Conservation (phyloP, 2,888 invertebrate genomes). For the Seira sanloemensis region DNA sequence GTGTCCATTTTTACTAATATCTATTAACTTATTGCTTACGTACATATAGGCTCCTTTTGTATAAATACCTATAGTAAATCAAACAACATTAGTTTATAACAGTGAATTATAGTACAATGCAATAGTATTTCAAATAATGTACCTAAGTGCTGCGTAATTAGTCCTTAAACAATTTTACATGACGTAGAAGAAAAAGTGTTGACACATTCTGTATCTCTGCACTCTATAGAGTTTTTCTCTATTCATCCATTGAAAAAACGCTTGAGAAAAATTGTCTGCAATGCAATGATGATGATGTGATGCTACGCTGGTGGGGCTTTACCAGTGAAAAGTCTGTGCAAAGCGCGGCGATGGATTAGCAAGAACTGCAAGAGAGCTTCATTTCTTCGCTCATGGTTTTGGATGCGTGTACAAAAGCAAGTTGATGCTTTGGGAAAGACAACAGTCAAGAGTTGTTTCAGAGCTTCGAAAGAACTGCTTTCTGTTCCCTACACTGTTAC, state of each 20-base stretch:
- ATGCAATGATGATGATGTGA: neutral
- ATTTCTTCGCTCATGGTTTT: slow-evolving; percentile 10
- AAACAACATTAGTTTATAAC: too few species aligned
- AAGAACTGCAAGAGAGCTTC: slow-evolving; percentile 23
- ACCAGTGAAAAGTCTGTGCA: slow-evolving; percentile 53
- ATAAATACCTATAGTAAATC: too few species aligned
- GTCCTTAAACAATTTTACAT: too few species aligned
- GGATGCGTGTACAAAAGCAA: slow-evolving; percentile 51
- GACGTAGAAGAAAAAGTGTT: too few species aligned
- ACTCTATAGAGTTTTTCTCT: too few species aligned
- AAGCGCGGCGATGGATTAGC: slow-evolving; percentile 35
- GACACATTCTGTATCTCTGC: too few species aligned
- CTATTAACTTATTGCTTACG: too few species aligned
- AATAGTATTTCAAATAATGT: too few species aligned
- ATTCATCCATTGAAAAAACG: neutral
- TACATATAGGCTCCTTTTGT: too few species aligned
- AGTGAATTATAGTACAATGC: too few species aligned
- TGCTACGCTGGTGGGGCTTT: neutral
- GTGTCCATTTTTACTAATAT: too few species aligned
- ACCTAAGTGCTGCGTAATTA: too few species aligned
- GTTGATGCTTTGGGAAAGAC: slow-evolving; percentile 45
- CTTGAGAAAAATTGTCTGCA: slow-evolving; percentile 17
- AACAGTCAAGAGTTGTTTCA: slow-evolving; percentile 52
- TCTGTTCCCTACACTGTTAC: neutral
- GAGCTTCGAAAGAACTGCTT: slow-evolving; percentile 37